Conservation (phyloP, 2,797 vertebrate species). For the Eurystomus glaucurus region DNA sequence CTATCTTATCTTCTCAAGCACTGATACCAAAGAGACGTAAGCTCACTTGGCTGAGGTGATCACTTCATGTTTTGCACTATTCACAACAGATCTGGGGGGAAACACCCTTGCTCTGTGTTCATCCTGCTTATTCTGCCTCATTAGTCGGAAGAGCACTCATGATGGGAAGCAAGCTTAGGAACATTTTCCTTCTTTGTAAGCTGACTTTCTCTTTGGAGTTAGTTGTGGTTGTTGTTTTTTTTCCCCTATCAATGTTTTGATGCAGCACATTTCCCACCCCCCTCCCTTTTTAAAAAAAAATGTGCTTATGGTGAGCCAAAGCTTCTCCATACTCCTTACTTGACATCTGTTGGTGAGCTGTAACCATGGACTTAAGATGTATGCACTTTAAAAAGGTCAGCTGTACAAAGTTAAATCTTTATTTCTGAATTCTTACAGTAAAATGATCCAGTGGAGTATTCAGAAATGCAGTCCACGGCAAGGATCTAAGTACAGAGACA, state of each 20-base stretch:
- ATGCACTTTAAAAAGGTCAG: neutral
- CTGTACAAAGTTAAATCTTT: constrained; percentile 33
- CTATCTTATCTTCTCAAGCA: neutral
- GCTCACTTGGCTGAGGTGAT: neutral
- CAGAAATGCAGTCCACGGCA: constrained; percentile 26
- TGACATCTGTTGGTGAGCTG: constrained; percentile 85
- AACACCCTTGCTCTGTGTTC: neutral
- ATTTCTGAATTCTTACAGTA: neutral
- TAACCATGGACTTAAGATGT: constrained; percentile 80
- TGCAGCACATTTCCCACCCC: neutral
- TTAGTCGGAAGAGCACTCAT: neutral
- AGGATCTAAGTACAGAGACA: neutral
- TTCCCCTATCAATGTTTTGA: neutral
- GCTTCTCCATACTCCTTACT: constrained; percentile 84
- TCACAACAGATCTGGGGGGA: neutral
- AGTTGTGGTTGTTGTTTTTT: neutral
- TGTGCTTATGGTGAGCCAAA: constrained; percentile 81
- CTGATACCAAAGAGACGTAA: neutral
- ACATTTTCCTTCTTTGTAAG: neutral
- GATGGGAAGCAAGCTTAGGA: neutral
- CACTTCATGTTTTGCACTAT: neutral
- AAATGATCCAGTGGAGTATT: neutral
- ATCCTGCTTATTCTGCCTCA: neutral
- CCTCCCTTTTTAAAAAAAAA: too few species aligned
- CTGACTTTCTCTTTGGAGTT: neutral